A percentile compares a stretch with the other conserved stretches of the same genome.
These are phyloP conservation scores for Laupala kohalensis DNA, from an alignment of 1,140 invertebrate genomes.

Conservation along the genomic window DNA sequence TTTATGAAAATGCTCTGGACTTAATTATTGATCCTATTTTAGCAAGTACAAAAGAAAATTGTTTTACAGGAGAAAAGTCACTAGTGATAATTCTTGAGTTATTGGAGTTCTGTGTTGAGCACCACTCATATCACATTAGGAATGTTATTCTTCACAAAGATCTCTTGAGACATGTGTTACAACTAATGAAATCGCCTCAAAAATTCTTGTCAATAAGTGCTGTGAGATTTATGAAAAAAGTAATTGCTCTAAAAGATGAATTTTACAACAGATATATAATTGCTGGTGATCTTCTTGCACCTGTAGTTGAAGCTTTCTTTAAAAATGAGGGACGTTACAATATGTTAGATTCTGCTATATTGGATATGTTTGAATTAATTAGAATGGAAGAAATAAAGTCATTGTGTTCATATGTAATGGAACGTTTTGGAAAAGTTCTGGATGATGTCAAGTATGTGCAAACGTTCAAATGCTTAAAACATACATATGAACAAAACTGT, in stretches of 20 bases:
- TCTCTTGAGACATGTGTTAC: background rate
- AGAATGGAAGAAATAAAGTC: slow-evolving; percentile 92
- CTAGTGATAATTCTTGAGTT: background rate
- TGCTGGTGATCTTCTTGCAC: slow-evolving; percentile 86
- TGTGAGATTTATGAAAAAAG: slow-evolving; percentile 90
- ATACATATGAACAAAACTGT: slow-evolving; percentile 86
- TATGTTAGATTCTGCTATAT: slow-evolving; percentile 92
- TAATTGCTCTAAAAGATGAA: slow-evolving; percentile 94
- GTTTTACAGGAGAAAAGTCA: background rate
- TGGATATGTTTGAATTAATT: slow-evolving; percentile 99
- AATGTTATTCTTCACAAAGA: background rate
- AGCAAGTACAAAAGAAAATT: background rate
- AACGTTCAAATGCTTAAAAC: slow-evolving; percentile 85
- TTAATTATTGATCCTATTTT: background rate
- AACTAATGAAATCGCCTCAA: background rate
- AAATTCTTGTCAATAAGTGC: slow-evolving; percentile 34
- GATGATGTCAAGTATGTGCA: slow-evolving; percentile 93
- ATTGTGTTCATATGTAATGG: slow-evolving; percentile 85
- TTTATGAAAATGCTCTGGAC: background rate
- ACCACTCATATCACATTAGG: background rate
- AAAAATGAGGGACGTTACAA: slow-evolving; percentile 96
- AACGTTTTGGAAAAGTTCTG: slow-evolving; percentile 86
- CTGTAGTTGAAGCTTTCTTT: slow-evolving; percentile 91
- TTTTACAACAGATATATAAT: slow-evolving; percentile 96
- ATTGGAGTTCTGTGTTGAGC: background rate